Conservation (phyloP, 2,797 vertebrate species). For the Enteromius viviparus region DNA sequence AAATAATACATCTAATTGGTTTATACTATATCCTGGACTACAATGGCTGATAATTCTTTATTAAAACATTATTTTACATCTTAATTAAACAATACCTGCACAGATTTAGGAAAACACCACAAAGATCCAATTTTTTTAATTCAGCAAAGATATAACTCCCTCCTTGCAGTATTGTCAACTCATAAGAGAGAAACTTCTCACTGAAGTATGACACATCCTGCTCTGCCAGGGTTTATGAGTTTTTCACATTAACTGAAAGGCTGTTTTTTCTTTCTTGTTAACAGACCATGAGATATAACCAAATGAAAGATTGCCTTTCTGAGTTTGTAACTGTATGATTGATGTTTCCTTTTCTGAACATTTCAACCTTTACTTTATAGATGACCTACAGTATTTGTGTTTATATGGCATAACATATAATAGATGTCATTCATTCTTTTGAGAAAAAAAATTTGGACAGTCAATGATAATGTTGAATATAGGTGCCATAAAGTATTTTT, state of each 20-base stretch:
- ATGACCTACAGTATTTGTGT: background rate
- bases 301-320: conserved; percentile 19
- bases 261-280: conserved; percentile 51
- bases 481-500: background rate
- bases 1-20: too few species aligned
- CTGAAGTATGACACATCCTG: conserved; percentile 35
- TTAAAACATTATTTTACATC: background rate
- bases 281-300: conserved; percentile 53
- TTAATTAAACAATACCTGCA: background rate
- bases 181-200: conserved; percentile 44
- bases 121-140: background rate
- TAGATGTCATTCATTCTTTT: background rate
- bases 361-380: background rate
- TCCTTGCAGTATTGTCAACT: conserved; percentile 17
- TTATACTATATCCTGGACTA: background rate
- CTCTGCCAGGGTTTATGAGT: conserved; percentile 49
- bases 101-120: background rate
- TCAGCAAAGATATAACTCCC: background rate
- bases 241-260: conserved; percentile 57
- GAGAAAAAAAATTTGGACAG: background rate
- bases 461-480: background rate
- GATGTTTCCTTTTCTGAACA: background rate
- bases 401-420: conserved; percentile 1
- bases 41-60: background rate
- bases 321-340: background rate